These are phyloP conservation scores for Baronia brevicornis DNA, from an alignment of 2,888 invertebrate species.

Conservation along the genomic window DNA sequence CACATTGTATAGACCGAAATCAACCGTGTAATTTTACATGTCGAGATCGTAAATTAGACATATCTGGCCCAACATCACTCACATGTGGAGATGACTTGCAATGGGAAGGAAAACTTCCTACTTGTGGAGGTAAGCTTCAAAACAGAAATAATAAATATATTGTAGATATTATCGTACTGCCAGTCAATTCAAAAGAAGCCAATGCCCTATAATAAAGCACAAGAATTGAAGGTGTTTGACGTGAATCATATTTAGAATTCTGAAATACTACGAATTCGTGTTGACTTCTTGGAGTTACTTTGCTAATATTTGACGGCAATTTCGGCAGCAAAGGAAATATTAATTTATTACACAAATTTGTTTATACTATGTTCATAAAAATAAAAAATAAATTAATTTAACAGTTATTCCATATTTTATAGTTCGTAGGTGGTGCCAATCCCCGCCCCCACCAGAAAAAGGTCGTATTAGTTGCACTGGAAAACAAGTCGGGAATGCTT, in stretches of 20 bases:
- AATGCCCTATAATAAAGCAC: too few relatives aligned
- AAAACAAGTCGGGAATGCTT: conserved; percentile 22
- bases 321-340: too few relatives aligned
- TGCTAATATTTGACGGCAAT: too few relatives aligned
- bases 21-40: conserved; percentile 56
- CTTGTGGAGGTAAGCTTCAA: conserved; percentile 43
- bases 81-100: conserved; percentile 42
- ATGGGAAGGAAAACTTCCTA: conserved; percentile 54
- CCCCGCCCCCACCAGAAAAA: conserved; percentile 40
- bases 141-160: not conserved
- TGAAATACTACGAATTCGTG: too few relatives aligned
- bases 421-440: conserved; percentile 49
- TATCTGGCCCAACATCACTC: conserved; percentile 37
- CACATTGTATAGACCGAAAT: conserved; percentile 40
- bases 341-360: too few relatives aligned
- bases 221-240: too few relatives aligned
- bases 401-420: conserved; percentile 14
- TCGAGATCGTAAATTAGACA: conserved; percentile 35
- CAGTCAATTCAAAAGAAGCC: not conserved
- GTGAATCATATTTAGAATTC: too few relatives aligned
- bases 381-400: conserved; percentile 9
- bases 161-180: not conserved
- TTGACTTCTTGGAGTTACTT: too few relatives aligned
- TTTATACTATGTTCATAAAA: not conserved
- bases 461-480: conserved; percentile 56